These are phyloP conservation scores for Ascidia mentula DNA, from an alignment of 23 tunicate genomes.

Conservation along the genomic window DNA sequence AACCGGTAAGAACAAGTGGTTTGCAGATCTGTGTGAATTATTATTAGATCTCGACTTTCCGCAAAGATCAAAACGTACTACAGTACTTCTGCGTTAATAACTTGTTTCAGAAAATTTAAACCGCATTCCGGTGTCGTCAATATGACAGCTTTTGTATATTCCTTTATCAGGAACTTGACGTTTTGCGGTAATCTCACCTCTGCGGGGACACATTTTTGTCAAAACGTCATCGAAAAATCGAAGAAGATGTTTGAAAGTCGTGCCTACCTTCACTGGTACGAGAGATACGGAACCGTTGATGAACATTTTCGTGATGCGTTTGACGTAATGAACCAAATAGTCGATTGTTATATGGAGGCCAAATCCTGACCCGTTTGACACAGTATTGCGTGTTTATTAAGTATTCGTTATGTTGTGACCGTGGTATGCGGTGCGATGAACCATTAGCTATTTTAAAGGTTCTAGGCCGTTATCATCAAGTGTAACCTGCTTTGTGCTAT, in stretches of 20 bases:
- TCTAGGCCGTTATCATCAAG: too few relatives aligned
- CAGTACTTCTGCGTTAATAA: too few relatives aligned
- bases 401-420: too few relatives aligned
- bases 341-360: constrained; percentile 35
- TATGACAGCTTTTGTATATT: neutral
- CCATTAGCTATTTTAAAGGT: too few relatives aligned
- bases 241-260: constrained; percentile 29
- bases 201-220: neutral
- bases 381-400: too few relatives aligned
- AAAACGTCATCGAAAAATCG: constrained; percentile 28
- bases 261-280: constrained; percentile 93
- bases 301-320: constrained; percentile 62
- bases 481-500: too few relatives aligned
- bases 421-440: too few relatives aligned
- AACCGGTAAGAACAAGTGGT: neutral
- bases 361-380: neutral
- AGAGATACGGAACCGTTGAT: constrained; percentile 36
- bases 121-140: neutral
- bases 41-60: too few relatives aligned
- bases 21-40: too few relatives aligned
- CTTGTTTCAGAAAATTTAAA: neutral
- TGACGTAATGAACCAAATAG: constrained; percentile 32
- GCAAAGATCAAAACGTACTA: too few relatives aligned
- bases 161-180: neutral
- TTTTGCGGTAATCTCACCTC: constrained; percentile 9